Percentiles rank a stretch among this genome's conserved stretches.
These are phyloP conservation scores for Trissoscelio sp. DNA, from an alignment of 2,888 invertebrate genomes.

Conservation along the genomic window DNA sequence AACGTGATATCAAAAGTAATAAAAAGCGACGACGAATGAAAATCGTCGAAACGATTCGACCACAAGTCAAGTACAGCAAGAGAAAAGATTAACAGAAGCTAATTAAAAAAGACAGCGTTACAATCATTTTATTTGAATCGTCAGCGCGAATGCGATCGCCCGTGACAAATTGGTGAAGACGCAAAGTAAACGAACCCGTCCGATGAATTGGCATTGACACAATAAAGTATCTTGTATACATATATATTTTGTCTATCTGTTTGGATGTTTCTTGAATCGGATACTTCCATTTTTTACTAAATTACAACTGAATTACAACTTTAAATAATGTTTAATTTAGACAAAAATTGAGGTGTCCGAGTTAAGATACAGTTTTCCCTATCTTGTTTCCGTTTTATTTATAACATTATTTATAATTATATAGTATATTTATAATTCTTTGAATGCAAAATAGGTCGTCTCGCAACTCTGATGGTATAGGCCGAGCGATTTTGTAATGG, in stretches of 20 bases:
- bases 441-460: conserved; percentile 59
- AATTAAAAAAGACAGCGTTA: neutral
- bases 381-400: no score
- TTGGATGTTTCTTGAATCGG: no score
- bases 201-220: conserved; percentile 12
- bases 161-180: neutral
- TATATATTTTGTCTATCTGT: neutral
- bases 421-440: conserved; percentile 46
- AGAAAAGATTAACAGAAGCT: neutral
- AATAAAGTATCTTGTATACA: conserved; percentile 14
- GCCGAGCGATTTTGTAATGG: conserved; percentile 63
- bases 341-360: no score
- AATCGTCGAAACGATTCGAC: conserved; percentile 35
- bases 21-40: conserved; percentile 58
- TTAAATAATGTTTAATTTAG: neutral
- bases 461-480: conserved; percentile 67
- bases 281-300: no score
- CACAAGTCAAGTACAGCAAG: neutral
- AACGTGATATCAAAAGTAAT: conserved; percentile 66
- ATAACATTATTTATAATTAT: conserved; percentile 23
- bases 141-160: conserved; percentile 1
- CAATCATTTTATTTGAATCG: neutral
- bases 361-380: no score
- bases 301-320: neutral
- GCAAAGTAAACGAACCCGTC: conserved; percentile 5